Percentiles rank a stretch among this genome's conserved stretches.
Conservation (phyloP, 2,888 invertebrate species). For the Caenorhabditis sp. region DNA sequence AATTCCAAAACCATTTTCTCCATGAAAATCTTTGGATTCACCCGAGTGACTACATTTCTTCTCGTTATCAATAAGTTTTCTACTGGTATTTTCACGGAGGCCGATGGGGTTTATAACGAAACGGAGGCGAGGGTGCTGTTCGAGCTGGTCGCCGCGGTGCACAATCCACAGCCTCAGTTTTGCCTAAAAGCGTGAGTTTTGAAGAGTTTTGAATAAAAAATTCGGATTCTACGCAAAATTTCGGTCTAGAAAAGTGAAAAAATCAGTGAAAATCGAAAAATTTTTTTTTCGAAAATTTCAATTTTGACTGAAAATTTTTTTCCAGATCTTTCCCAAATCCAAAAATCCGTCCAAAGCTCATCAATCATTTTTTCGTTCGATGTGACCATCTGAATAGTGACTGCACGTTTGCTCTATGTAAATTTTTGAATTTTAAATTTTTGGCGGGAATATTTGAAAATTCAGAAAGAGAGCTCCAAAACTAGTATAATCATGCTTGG, state of each 20-base stretch:
- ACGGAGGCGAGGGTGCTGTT: slow-evolving; percentile 38
- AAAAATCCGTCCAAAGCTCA: slow-evolving; percentile 19
- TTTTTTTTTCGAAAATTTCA: neutral
- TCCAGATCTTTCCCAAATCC: slow-evolving; percentile 39
- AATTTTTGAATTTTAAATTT: slow-evolving; percentile 4
- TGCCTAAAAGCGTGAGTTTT: slow-evolving; percentile 48
- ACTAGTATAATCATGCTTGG: too few relatives aligned
- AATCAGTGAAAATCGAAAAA: slow-evolving; percentile 1
- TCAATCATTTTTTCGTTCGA: slow-evolving; percentile 18
- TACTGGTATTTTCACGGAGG: neutral
- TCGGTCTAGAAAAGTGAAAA: neutral
- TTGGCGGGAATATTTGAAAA: too few relatives aligned
- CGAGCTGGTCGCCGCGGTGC: slow-evolving; percentile 45
- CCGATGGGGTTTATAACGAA: slow-evolving; percentile 15
- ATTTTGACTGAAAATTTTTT: neutral
- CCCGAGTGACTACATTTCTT: neutral
- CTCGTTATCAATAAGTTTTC: neutral
- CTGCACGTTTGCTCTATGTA: slow-evolving; percentile 48
- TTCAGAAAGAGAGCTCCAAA: too few relatives aligned
- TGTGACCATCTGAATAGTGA: slow-evolving; percentile 54
- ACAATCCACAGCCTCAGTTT: slow-evolving; percentile 19
- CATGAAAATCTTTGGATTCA: neutral
- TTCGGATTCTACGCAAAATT: neutral
- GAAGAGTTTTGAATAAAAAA: neutral
- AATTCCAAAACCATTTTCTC: neutral